Evolutionary conservation across 1,140 invertebrate genomes (phyloP), one percentile per base, ranked within the genome.

Genomic region (Meloidogyne floridensis): DNA sequence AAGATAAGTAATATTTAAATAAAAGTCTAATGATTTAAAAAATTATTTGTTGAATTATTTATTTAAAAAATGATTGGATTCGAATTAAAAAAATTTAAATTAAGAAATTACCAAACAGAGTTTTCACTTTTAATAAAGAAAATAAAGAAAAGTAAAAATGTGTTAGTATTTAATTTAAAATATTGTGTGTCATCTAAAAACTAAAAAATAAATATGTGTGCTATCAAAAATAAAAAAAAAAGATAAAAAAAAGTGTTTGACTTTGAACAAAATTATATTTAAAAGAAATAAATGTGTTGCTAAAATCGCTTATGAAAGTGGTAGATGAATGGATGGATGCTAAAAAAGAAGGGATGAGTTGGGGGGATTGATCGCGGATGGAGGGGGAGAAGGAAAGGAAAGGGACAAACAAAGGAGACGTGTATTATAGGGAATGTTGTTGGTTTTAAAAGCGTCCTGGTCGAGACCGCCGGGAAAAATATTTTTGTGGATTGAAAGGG

Each of bases 401-500:
- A 4, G 7, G 47, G 47, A 47, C 13, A n/a, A n/a, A n/a, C 6
- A 65, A n/a, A n/a, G 59, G n/a, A 15, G 59, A 32, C 32, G 32
- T 32, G 32, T 32, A 32, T 32, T 32, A 32, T 32, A 32, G 32
- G 32, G 32, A 32, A 32, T 32, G 32, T 32, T 32, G 32, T 32
- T 65, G 59, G 59, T 65, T 65, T 65, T 65, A 7, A n/a, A 65
- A n/a, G 59, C 59, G 56, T 59, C 56, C 56, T 59, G 59, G 59
- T 65, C 59, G 59, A 65, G 59, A 65, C 59, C n/a, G 59, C 10
- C 59, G 59, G n/a, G 59, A 65, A 65, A 47, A 47, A 47, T 47
- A 47, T 65, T 65, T 18, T 47, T 73, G 72, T 74, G 72, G 72
- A 74, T 51, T 5, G 18, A 54, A 51, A 18, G 13, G 72, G 72